Evolutionary conservation across 2,888 invertebrate species (phyloP).

Genomic region (Myopa tessellatipennis): DNA sequence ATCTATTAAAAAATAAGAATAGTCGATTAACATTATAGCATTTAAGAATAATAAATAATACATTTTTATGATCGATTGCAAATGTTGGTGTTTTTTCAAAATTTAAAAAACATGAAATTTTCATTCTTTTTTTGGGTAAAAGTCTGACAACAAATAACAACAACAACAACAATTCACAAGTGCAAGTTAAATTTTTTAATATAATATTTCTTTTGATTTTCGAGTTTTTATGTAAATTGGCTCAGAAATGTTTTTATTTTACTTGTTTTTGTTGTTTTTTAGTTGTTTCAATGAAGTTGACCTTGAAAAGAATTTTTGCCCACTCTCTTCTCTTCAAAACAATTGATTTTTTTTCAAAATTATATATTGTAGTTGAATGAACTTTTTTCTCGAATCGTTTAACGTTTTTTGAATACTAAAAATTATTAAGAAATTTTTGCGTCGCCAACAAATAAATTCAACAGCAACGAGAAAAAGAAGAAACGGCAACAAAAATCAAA

Average conservation of each 20-base stretch:
- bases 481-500: neutral
- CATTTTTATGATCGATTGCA: no score
- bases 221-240: neutral
- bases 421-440: slow-evolving; percentile 3
- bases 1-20: neutral
- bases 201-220: neutral
- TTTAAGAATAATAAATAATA: no score
- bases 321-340: neutral
- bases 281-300: slow-evolving; percentile 3
- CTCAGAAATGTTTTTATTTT: neutral
- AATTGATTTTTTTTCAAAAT: no score
- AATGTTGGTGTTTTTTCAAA: no score
- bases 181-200: neutral
- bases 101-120: no score
- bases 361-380: no score
- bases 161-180: no score
- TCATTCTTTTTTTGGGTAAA: no score
- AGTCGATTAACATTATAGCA: neutral
- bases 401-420: slow-evolving; percentile 5
- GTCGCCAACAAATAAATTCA: slow-evolving; percentile 18
- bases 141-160: no score
- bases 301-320: neutral
- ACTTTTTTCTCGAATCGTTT: neutral
- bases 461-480: neutral
- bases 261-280: neutral